These are phyloP conservation scores for Osmerus mordax DNA, from an alignment of 2,113 vertebrate genomes.

Conservation along the genomic window DNA sequence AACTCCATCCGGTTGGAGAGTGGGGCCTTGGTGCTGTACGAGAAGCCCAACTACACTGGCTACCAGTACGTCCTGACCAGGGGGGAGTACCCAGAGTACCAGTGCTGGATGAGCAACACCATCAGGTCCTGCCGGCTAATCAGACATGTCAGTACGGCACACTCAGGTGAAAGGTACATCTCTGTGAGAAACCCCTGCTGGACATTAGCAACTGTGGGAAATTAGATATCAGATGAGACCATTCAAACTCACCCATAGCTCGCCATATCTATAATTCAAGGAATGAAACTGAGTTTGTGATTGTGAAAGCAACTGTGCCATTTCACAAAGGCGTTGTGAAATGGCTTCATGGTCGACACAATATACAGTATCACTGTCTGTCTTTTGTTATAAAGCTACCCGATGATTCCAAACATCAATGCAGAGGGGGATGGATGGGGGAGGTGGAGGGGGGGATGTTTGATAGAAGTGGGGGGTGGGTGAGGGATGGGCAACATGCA, in stretches of 20 bases:
- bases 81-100: slow-evolving; percentile 60
- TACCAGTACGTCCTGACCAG: slow-evolving; percentile 75
- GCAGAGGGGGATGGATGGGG: not conserved
- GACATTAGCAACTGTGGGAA: too few species aligned
- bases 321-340: not conserved
- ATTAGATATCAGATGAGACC: too few species aligned
- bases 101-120: slow-evolving; percentile 59
- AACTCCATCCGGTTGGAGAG: slow-evolving; percentile 90
- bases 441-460: not conserved
- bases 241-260: too few species aligned
- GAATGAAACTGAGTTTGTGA: not conserved
- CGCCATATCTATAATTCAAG: not conserved
- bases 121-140: slow-evolving; percentile 49
- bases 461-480: not conserved
- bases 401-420: slow-evolving; percentile 8
- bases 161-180: too few species aligned
- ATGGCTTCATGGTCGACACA: not conserved
- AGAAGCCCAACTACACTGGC: slow-evolving; percentile 83
- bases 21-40: slow-evolving; percentile 87
- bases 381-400: not conserved
- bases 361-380: not conserved
- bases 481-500: not conserved
- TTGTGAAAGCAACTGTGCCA: not conserved
- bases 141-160: too few species aligned
- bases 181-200: too few species aligned